A percentile compares a stretch with the other conserved stretches of the same genome.
These are phyloP conservation scores for Molossus molossus DNA, from an alignment of 2,797 vertebrate genomes.

Conservation along the genomic window DNA sequence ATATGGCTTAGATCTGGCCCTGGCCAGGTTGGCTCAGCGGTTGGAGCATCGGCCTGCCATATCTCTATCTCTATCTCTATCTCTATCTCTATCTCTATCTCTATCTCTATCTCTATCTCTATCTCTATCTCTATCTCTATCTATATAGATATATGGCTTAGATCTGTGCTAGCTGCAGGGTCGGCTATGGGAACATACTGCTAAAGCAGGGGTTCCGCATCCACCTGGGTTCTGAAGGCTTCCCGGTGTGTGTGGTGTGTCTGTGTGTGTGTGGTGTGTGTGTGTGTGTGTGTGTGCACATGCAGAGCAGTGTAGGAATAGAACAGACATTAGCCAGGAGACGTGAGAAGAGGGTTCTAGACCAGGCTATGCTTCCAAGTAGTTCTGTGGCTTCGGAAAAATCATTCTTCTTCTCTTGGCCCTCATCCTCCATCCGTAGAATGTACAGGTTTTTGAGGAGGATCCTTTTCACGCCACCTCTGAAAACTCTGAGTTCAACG, in stretches of 20 bases:
- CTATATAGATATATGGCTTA: slow-evolving; percentile 67
- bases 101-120: too few relatives aligned
- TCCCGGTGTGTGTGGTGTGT: background rate
- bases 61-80: too few relatives aligned
- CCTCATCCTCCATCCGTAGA: background rate
- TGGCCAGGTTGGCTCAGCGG: too few relatives aligned
- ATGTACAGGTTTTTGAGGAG: background rate
- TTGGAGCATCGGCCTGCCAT: too few relatives aligned
- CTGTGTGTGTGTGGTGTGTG: background rate
- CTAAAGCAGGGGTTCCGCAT: slow-evolving; percentile 59
- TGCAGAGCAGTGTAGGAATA: background rate
- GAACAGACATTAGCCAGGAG: background rate
- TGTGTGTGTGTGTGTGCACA: background rate
- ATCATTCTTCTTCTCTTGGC: background rate
- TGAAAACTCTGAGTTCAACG: background rate
- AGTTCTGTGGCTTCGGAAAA: background rate
- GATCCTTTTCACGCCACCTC: background rate
- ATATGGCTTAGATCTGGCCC: slow-evolving; percentile 50
- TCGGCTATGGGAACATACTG: slow-evolving; percentile 64
- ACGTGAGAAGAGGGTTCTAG: slow-evolving; percentile 1
- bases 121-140: too few relatives aligned
- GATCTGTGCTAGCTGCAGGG: slow-evolving; percentile 32
- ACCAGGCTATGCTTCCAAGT: background rate
- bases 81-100: too few relatives aligned
- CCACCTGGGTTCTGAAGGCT: background rate